phyloP scores from a whole-genome alignment of 2,113 vertebrate species.

The Xenopus tropicalis region DNA sequence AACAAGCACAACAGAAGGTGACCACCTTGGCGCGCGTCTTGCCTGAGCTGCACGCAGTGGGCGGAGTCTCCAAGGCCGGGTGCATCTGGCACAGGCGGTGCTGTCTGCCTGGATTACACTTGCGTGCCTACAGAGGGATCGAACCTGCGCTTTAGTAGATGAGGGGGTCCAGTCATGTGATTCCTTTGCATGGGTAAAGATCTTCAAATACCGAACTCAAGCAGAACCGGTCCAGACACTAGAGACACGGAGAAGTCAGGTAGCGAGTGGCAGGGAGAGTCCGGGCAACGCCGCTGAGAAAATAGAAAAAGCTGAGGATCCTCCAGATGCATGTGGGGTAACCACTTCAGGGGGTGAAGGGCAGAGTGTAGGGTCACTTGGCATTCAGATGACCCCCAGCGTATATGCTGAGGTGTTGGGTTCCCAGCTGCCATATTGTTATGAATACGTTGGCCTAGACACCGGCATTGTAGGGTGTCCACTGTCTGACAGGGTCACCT shows the following conservation, averaged over 20 bases:
- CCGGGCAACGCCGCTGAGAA: too few species aligned
- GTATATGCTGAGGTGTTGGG: constrained; percentile 68
- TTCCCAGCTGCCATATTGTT: constrained; percentile 64
- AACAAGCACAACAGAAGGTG: constrained; percentile 48
- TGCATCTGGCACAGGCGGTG: constrained; percentile 43
- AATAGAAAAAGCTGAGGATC: too few species aligned
- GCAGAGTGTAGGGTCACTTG: too few species aligned
- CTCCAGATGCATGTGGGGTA: too few species aligned
- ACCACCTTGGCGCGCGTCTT: constrained; percentile 47
- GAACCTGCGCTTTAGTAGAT: constrained; percentile 58
- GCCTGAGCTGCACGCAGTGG: constrained; percentile 23
- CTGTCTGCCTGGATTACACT: constrained; percentile 49
- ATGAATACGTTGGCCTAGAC: constrained; percentile 75
- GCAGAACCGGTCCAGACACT: constrained; percentile 46
- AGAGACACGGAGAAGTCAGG: neutral
- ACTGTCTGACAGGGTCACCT: constrained; percentile 63
- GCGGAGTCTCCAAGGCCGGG: neutral
- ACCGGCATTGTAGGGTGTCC: constrained; percentile 59
- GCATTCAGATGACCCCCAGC: neutral
- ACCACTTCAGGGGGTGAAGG: too few species aligned
- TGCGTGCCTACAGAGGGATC: constrained; percentile 62
- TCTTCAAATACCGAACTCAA: constrained; percentile 71
- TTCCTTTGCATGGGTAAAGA: constrained; percentile 80
- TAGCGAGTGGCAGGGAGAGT: neutral
- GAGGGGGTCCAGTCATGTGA: constrained; percentile 44